phyloP scores from a whole-genome alignment of 2,888 invertebrate genomes.

The Chromoteleia sp. region DNA sequence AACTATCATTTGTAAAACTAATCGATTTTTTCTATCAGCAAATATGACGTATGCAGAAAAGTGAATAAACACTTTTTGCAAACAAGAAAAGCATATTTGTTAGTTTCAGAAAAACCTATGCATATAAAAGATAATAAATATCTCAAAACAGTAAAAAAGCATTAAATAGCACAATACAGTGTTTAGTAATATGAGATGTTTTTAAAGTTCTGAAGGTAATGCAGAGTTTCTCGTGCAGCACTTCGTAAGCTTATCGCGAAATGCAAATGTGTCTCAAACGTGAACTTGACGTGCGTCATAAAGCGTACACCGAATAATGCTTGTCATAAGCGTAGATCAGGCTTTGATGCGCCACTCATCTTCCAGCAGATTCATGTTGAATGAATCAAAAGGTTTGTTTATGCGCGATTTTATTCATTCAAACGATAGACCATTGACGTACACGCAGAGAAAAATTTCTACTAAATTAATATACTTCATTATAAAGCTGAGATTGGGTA shows the following conservation, averaged over 20 bases:
- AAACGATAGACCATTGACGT: not conserved
- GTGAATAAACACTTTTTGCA: not conserved
- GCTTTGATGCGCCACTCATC: slow-evolving; percentile 17
- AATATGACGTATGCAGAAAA: too few relatives aligned
- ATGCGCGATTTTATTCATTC: slow-evolving; percentile 2
- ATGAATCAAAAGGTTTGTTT: slow-evolving; percentile 34
- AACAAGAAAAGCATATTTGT: not conserved
- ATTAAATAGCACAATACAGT: not conserved
- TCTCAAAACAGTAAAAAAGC: not conserved
- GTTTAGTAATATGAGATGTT: slow-evolving; percentile 10
- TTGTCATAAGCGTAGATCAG: slow-evolving; percentile 2
- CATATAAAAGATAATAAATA: not conserved
- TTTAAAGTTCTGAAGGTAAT: not conserved
- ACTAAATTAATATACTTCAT: too few relatives aligned
- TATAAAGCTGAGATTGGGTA: too few relatives aligned
- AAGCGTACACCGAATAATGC: not conserved
- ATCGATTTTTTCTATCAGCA: too few relatives aligned
- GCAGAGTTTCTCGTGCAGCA: not conserved
- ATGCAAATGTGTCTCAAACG: slow-evolving; percentile 22
- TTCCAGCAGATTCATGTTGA: slow-evolving; percentile 13
- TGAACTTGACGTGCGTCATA: slow-evolving; percentile 17
- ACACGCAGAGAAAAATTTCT: too few relatives aligned
- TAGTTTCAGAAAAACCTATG: not conserved
- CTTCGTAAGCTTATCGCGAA: slow-evolving; percentile 29
- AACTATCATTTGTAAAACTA: too few relatives aligned